These are phyloP conservation scores for Procambarus clarkii DNA, from an alignment of 1,140 invertebrate species.

Conservation along the genomic window DNA sequence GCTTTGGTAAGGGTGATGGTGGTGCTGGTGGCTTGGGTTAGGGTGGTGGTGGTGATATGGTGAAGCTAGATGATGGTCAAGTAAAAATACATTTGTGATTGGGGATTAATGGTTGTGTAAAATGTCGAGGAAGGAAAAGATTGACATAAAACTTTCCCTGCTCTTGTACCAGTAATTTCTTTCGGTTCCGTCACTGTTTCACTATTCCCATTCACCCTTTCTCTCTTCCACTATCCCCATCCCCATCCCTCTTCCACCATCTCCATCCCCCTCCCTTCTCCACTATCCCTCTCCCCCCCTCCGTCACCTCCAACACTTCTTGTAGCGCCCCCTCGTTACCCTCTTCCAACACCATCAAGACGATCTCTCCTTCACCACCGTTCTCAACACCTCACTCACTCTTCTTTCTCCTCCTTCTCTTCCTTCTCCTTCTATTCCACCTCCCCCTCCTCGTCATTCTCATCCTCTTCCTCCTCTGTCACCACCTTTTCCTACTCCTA, in stretches of 20 bases:
- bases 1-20: neutral
- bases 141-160: no score
- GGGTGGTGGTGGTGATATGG: neutral
- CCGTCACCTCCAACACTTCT: neutral
- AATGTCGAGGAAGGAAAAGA: no score
- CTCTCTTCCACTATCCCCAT: no score
- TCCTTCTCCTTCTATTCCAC: neutral
- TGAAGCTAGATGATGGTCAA: no score
- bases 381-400: neutral
- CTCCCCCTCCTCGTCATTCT: neutral
- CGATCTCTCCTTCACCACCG: neutral
- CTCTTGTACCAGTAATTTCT: no score
- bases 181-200: no score
- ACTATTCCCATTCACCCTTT: no score
- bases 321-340: neutral
- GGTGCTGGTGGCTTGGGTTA: neutral
- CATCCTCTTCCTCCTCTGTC: neutral
- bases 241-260: neutral
- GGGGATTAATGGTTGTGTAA: no score
- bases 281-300: neutral
- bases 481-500: neutral
- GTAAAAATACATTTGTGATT: no score
- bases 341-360: no score
- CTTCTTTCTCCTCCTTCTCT: neutral
- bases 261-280: neutral